Percentiles rank a stretch among this genome's conserved stretches.
Evolutionary conservation across 2,113 vertebrate genomes (phyloP).

Genomic region (Phasianus colchicus): DNA sequence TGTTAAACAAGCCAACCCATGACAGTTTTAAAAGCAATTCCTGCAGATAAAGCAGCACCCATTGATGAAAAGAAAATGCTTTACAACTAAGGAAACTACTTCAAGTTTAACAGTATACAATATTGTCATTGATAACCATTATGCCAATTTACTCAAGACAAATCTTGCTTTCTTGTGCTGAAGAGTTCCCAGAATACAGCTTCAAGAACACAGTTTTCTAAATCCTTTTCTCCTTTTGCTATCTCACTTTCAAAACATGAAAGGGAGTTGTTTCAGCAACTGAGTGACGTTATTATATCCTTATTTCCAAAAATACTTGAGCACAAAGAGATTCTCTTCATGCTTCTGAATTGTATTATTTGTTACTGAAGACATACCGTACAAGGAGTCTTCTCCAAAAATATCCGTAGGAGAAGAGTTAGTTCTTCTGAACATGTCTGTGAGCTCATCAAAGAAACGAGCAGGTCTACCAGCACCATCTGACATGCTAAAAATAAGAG

Average conservation of each 20-base stretch:
- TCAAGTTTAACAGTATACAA: neutral
- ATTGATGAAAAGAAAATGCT: neutral
- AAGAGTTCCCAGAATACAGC: neutral
- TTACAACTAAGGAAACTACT: neutral
- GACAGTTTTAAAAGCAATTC: neutral
- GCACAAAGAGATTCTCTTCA: neutral
- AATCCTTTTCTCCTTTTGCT: neutral
- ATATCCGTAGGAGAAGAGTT: slow-evolving; percentile 88
- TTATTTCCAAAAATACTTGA: neutral
- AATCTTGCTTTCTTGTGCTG: neutral
- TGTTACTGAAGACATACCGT: slow-evolving; percentile 82
- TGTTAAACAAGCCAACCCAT: neutral
- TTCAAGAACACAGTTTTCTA: neutral
- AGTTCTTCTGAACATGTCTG: slow-evolving; percentile 92
- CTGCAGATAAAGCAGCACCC: neutral
- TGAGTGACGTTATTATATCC: too few species aligned
- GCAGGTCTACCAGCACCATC: slow-evolving; percentile 88
- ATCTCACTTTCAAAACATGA: neutral
- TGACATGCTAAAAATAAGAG: slow-evolving; percentile 86
- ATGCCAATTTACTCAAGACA: neutral
- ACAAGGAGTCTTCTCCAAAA: slow-evolving; percentile 93
- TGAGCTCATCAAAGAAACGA: slow-evolving; percentile 92
- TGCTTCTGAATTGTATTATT: neutral
- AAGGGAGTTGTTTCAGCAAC: neutral
- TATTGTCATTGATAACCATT: neutral